Evolutionary conservation across 2,797 vertebrate genomes (phyloP).

Genomic region (Typhlichthys subterraneus): DNA sequence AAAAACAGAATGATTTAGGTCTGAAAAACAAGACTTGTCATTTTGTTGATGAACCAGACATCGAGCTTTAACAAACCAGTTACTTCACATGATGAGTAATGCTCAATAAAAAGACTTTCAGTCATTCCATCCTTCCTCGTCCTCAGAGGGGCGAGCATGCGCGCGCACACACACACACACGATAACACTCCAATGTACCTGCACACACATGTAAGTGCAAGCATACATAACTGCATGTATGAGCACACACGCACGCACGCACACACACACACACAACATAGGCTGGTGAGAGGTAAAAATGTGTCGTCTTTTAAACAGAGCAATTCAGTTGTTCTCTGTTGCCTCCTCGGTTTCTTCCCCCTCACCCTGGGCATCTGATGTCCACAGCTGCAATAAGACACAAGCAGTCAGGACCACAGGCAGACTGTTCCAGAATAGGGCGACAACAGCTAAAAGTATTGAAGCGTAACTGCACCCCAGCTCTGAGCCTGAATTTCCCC

Average conservation of each 20-base stretch:
- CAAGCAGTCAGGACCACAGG: background rate
- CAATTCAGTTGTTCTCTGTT: slow-evolving; percentile 85
- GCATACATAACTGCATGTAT: slow-evolving; percentile 66
- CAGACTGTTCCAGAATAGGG: background rate
- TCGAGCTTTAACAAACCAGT: slow-evolving; percentile 35
- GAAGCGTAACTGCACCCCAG: no score
- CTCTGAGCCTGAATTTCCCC: no score
- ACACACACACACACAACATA: slow-evolving; percentile 66
- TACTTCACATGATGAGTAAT: slow-evolving; percentile 52
- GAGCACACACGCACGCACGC: slow-evolving; percentile 58
- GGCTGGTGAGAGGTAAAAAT: slow-evolving; percentile 77
- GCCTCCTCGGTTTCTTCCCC: slow-evolving; percentile 85
- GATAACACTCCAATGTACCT: slow-evolving; percentile 7
- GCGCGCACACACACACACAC: slow-evolving; percentile 2
- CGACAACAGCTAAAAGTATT: no score
- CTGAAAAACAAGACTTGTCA: slow-evolving; percentile 40
- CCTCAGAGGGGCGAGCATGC: background rate
- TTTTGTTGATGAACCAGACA: slow-evolving; percentile 25
- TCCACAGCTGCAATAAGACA: slow-evolving; percentile 87
- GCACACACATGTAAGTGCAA: slow-evolving; percentile 59
- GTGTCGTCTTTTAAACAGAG: slow-evolving; percentile 32
- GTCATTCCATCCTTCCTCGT: slow-evolving; percentile 51
- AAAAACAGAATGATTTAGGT: slow-evolving; percentile 40
- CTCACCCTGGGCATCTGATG: slow-evolving; percentile 88
- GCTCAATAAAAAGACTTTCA: slow-evolving; percentile 29